These are phyloP conservation scores for Acrocera orbiculus DNA, from an alignment of 2,888 invertebrate species.

Conservation along the genomic window DNA sequence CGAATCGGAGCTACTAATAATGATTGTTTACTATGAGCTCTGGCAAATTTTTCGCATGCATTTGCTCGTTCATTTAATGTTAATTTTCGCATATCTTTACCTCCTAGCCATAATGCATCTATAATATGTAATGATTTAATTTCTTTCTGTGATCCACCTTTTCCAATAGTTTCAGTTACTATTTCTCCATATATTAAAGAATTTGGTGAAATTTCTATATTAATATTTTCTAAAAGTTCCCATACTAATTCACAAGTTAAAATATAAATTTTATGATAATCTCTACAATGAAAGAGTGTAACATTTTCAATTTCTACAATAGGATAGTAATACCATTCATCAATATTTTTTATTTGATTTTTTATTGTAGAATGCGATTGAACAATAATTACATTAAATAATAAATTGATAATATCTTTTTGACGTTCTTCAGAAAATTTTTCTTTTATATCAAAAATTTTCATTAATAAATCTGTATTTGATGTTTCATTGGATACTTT, in stretches of 20 bases:
- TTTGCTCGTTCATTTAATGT: slow-evolving; percentile 36
- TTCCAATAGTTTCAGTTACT: slow-evolving; percentile 46
- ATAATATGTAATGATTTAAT: slow-evolving; percentile 52
- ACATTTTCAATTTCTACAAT: slow-evolving; percentile 25
- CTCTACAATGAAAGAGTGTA: slow-evolving; percentile 27
- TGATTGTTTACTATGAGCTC: slow-evolving; percentile 26
- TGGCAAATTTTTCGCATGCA: slow-evolving; percentile 26
- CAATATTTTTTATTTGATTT: slow-evolving; percentile 27
- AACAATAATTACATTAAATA: slow-evolving; percentile 15
- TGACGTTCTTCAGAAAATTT: slow-evolving; percentile 21
- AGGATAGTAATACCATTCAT: slow-evolving; percentile 50
- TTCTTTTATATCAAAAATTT: slow-evolving; percentile 21
- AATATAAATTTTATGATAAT: slow-evolving; percentile 34
- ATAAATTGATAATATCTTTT: slow-evolving; percentile 17
- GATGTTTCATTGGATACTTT: slow-evolving; percentile 31
- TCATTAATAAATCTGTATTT: slow-evolving; percentile 20
- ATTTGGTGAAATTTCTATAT: slow-evolving; percentile 45
- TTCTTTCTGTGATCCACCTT: slow-evolving; percentile 36
- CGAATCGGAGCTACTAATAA: slow-evolving; percentile 19
- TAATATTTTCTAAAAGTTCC: slow-evolving; percentile 27
- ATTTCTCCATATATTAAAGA: slow-evolving; percentile 59
- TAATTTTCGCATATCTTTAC: slow-evolving; percentile 42
- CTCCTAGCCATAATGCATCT: slow-evolving; percentile 56
- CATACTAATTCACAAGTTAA: slow-evolving; percentile 38
- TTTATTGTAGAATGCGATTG: slow-evolving; percentile 14